These are phyloP conservation scores for Lithosia quadra DNA, from an alignment of 2,888 invertebrate genomes.

Conservation along the genomic window DNA sequence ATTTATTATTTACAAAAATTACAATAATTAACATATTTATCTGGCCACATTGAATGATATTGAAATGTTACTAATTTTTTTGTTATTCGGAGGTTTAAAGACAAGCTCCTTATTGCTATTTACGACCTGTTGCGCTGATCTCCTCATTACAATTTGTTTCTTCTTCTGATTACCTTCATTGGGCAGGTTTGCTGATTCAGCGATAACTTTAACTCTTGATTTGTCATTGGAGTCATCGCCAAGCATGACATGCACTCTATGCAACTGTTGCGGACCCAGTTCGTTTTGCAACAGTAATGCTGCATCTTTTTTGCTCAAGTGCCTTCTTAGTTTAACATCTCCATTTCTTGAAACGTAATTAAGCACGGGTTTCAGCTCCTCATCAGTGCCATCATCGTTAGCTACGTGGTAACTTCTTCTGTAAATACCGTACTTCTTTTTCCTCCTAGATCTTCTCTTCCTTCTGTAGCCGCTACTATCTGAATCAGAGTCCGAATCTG, in stretches of 20 bases:
- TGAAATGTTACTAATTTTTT: constrained; percentile 70
- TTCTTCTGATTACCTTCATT: background rate
- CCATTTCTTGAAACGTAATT: constrained; percentile 55
- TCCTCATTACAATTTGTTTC: constrained; percentile 6
- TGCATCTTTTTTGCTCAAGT: constrained; percentile 46
- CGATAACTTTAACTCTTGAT: constrained; percentile 46
- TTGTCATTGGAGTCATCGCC: constrained; percentile 44
- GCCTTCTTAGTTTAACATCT: constrained; percentile 63
- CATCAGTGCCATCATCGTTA: constrained; percentile 29
- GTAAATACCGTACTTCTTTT: constrained; percentile 32
- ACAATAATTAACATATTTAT: constrained; percentile 32
- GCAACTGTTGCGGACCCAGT: constrained; percentile 18
- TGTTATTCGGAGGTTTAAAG: constrained; percentile 64
- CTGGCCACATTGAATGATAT: constrained; percentile 64
- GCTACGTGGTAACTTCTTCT: constrained; percentile 30
- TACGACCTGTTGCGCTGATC: constrained; percentile 32
- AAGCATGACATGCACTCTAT: constrained; percentile 44
- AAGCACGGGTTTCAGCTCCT: constrained; percentile 52
- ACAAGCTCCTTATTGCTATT: constrained; percentile 66
- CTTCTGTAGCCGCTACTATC: background rate
- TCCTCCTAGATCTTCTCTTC: constrained; percentile 12
- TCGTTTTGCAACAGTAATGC: background rate
- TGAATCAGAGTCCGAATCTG: constrained; percentile 8
- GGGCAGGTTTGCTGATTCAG: constrained; percentile 19
- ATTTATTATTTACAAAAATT: background rate